Evolutionary conservation across 2,113 vertebrate species (phyloP), one percentile per base, ranked within the genome.

Genomic region (Phoenicopterus ruber): DNA sequence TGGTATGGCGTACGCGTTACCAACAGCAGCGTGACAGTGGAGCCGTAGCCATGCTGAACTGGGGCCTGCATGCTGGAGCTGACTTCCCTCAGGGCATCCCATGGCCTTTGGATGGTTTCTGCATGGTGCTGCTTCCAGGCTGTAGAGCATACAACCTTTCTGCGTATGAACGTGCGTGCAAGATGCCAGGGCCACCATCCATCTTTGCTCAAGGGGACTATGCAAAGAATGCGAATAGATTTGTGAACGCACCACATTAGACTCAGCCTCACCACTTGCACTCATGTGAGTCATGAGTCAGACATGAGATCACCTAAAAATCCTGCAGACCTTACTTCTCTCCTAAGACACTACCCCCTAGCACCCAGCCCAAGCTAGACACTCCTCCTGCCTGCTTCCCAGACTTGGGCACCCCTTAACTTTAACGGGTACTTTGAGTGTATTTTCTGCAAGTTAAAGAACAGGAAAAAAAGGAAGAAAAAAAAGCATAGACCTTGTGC

Each of bases 1-100:
- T 99, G 99, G 99, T 99, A 98, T 9, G 99, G 99, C 1, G 99
- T 99, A 4, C 98, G 99, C 11, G 98, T 99, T 87, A 99, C 99
- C 32, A 98, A 98, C 92, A 99, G 99, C 97, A 98, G 98, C 0
- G 97, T 99, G 44, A 98, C 90, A 15, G 52, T 99, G 38, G 98
- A 98, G 88, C 97, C 98, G 2, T 98, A 97, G 97, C 54, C 1
- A 1, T 21, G 78, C 69, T 10, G 16, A 54, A 4, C 80, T 52
- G 71, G 87, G 81, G 7, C n/a, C 79, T 91, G 84, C 79, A 55
- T 87, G 88, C 82, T 88, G 65, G 4, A 86, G 69, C 34, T 54
- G 24, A 25, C 83, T n/a, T 58, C 76, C 90, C 76, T 88, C 74
- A 42, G 70, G 81, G 62, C 78, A 57, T 17, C 62, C 69, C 58